Evolutionary conservation across 1,140 invertebrate genomes (phyloP), one percentile per base, ranked within the genome.

Genomic region (Prorops nasuta): DNA sequence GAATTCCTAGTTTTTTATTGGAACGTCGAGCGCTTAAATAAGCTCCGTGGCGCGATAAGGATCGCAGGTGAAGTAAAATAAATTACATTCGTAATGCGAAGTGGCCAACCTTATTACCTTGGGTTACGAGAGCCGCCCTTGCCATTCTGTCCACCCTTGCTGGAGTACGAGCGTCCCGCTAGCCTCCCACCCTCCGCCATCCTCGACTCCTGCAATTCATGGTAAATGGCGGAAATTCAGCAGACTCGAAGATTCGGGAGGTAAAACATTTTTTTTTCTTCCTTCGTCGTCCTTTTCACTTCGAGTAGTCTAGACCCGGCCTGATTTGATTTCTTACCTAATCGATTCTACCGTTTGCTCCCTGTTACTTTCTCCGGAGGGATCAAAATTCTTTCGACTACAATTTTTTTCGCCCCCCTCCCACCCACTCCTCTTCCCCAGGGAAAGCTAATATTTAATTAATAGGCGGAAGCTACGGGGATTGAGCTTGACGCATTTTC

Each of bases 61-160:
- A 61, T 65, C 58, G 58, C 59, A 28, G 34, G 21, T 46, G 49
- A 54, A 61, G 50, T 60, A 60, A 61, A 61, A 64, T 63, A 64
- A 63, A 64, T 59, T 55, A 48, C 42, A 42, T 63, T 54, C 49
- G 55, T 61, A 64, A 55, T 53, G 53, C 39, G 46, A 43, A 60
- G 45, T 44, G 54, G 38, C 34, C 44, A 45, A 35, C 16, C 21
- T 22, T 49, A 49, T 52, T 60, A 56, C 44, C 28, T 14, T 42
- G 4, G 18, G 21, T 32, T 55, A 31, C 38, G 18, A 31, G 47
- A n/a, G 50, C 38, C 28, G 42, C 21, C 21, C 34, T 19, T 28
- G 47, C 15, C n/a, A n/a, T 37, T 36, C 31, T 17, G n/a, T n/a
- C 18, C n/a, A n/a, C n/a, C n/a, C n/a, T n/a, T n/a, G n/a, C n/a